These are phyloP conservation scores for Gibbula magus DNA, from an alignment of 2,888 invertebrate genomes.

Conservation along the genomic window DNA sequence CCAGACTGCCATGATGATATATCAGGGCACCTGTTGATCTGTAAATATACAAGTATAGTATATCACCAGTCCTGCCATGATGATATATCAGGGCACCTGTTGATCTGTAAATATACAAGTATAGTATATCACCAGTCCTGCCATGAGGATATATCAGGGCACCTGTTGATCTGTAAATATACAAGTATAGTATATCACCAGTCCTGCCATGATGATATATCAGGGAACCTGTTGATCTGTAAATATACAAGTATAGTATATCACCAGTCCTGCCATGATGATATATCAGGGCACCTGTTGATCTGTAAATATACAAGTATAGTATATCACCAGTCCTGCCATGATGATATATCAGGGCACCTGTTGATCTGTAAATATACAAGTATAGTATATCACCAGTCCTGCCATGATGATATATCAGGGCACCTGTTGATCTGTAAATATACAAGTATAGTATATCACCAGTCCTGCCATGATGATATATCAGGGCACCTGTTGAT, in stretches of 20 bases:
- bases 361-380: neutral
- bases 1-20: neutral
- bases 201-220: neutral
- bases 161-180: constrained; percentile 1
- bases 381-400: too few species aligned
- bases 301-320: neutral
- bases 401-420: neutral
- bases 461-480: neutral
- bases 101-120: neutral
- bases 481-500: constrained; percentile 16
- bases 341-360: constrained; percentile 13
- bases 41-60: too few species aligned
- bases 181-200: too few species aligned
- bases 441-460: too few species aligned
- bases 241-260: too few species aligned
- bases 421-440: constrained; percentile 10
- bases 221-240: constrained; percentile 17
- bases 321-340: too few species aligned
- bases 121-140: too few species aligned
- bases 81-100: constrained; percentile 19
- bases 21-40: constrained; percentile 22
- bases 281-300: constrained; percentile 19
- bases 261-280: too few species aligned
- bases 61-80: too few species aligned
- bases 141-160: constrained; percentile 2